Evolutionary conservation across 2,113 vertebrate genomes (phyloP), one percentile per base, ranked within the genome.

Genomic region (Erythrolamprus reginae): DNA sequence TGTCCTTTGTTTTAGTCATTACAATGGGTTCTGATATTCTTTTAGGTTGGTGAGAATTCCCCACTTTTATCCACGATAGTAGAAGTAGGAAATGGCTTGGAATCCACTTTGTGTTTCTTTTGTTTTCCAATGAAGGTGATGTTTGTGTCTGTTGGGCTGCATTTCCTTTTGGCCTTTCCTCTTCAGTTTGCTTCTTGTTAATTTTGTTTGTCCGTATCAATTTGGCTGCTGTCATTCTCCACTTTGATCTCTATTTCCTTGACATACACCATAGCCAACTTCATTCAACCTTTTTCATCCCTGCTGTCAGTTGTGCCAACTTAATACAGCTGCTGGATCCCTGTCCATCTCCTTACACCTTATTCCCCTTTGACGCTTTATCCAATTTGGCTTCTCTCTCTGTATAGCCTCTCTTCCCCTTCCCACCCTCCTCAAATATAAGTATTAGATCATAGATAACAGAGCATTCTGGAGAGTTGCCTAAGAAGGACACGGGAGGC

Each of bases 201-300:
- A 92, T 92, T 84, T 87, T 89, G 55, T 87, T 87, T 87, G 88
- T 92, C 91, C 52, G 88, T 90, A 53, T 92, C 88, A 90, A 90
- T 92, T 92, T 87, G 65, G 89, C 88, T 48, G 89, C 88, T 92
- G 91, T 90, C 85, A 47, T 82, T 87, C 65, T 86, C 53, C 28
- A 2, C 61, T 50, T 89, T 90, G 85, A 92, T 92, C 89, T 92
- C 88, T 88, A 92, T 92, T 89, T 92, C 84, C 88, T 53, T 13
- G 52, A 51, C 52, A 26, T 48, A 87, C 85, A 61, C 47, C 26
- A 58, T n/a, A 45, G 91, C 88, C 91, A 82, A 85, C 5, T 9
- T 47, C 50, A 28, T 84, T 55, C 26, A 23, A 61, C 51, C 77
- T 50, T 82, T 56, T 82, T 86, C 5, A 52, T 86, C 88, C 70